Conservation (phyloP, 1,140 invertebrate genomes). For the Gonatopus flavifemur region DNA sequence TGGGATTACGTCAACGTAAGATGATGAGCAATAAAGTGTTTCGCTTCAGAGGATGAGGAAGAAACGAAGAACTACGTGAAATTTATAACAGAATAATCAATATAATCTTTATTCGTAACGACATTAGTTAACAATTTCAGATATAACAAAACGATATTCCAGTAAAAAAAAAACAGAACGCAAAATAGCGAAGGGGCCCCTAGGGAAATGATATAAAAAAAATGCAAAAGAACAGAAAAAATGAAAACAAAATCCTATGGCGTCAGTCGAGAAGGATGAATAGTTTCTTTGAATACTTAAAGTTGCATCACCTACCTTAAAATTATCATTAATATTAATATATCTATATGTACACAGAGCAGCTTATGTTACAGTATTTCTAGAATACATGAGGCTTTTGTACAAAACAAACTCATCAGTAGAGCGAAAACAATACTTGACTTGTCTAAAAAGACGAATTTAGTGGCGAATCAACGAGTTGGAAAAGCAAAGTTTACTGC, state of each 20-base stretch:
- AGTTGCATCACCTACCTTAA: not conserved
- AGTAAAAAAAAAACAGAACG: slow-evolving; percentile 27
- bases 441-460: not conserved
- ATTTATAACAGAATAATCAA: slow-evolving; percentile 46
- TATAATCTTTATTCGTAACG: slow-evolving; percentile 47
- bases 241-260: not conserved
- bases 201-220: too few relatives aligned
- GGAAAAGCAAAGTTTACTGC: slow-evolving; percentile 37
- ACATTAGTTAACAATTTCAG: slow-evolving; percentile 47
- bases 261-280: slow-evolving; percentile 32
- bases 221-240: slow-evolving; percentile 1
- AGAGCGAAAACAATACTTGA: not conserved
- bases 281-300: slow-evolving; percentile 22
- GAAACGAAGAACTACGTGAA: slow-evolving; percentile 11
- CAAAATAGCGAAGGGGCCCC: slow-evolving; percentile 7
- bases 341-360: slow-evolving; percentile 52
- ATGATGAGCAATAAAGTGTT: not conserved
- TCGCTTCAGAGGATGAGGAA: not conserved
- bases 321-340: slow-evolving; percentile 11
- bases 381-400: slow-evolving; percentile 23
- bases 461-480: slow-evolving; percentile 26
- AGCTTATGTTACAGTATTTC: slow-evolving; percentile 48
- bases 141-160: slow-evolving; percentile 40
- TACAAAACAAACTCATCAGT: slow-evolving; percentile 26
- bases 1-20: not conserved